Evolutionary conservation across 2,888 invertebrate genomes (phyloP), one percentile per base, ranked within the genome.

Genomic region (Atethmia centrago): DNA sequence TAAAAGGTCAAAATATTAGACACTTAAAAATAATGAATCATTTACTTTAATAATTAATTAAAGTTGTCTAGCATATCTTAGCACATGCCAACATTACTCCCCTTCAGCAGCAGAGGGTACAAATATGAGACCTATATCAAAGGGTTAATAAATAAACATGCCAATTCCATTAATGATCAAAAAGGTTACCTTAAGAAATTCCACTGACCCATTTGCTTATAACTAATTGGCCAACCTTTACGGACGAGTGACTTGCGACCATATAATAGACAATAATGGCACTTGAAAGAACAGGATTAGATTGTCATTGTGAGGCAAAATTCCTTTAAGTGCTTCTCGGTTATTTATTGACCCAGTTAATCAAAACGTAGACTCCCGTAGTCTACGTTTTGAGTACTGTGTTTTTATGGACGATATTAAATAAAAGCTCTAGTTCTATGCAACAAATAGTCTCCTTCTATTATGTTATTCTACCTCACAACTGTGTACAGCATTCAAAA

Each of bases 221-320:
- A 58, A 68, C 62, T 56, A 78, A 77, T 51, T 78, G 42, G 31
- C 42, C 47, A 76, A 66, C 28, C 51, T 49, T 55, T 21, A 49
- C 62, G 42, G 59, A 61, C 36, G 28, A 28, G 25, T 56, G 63
- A 45, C 58, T 59, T 49, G n/a, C 47, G 42, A 42, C 51, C 68
- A 74, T 42, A 64, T 53, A 56, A 70, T 77, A 78, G 64, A 78
- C 47, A 70, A 66, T 80, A 66, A 66, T 55, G 53, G 70, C 53
- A 36, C 62, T 75, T 63, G 25, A 74, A 68, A 47, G 36, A 74
- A 31, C 28, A 59, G 14, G 47, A 79, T 77, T 77, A 72, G 45
- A 68, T 77, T 69, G 58, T 62, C 59, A 68, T 63, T 67, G 77
- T 45, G 42, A 65, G 49, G 47, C 51, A 63, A 68, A 59, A 47